Evolutionary conservation across 2,113 vertebrate genomes (phyloP), one percentile per base, ranked within the genome.

Genomic region (Hirundichthys speculiger): DNA sequence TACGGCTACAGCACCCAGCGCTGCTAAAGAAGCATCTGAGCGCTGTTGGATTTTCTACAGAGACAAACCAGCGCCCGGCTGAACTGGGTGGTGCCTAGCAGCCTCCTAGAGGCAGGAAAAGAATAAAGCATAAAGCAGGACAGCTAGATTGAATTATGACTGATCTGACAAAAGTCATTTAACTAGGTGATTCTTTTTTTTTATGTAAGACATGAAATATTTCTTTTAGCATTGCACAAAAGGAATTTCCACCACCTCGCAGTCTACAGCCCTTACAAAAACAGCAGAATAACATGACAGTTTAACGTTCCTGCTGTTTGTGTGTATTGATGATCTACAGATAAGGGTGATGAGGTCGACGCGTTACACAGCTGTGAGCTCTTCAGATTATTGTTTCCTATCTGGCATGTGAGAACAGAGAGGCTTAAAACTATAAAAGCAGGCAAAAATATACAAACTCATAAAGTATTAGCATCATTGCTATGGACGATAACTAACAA

Each of bases 61-160:
- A 80, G 50, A 64, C 47, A 30, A 61, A 46, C 43, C 52, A 11
- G 56, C 34, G 51, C 45, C 38, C n/a, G 14, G 41, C 42, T 30
- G 38, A 64, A 22, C 6, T 7, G 34, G 19, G 53, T 40, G 66
- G 62, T 24, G 46, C 60, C 68, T 73, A 25, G 7, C 59, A 54
- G 50, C 40, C 66, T 52, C 52, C 3, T 24, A 18, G 30, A 40
- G 57, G 46, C 19, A 14, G 8, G 45, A 55, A 22, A 48, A 54
- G 45, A 73, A 86, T 75, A 73, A 40, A 65, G 74, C 81, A 62
- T 69, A 69, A 56, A 65, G 74, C 12, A 1, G 56, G 39, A 41
- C 61, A 49, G 51, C 11, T 34, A 69, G 62, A 80, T 75, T 59
- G 7, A 75, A 75, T 85, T 63, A 75, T 75, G 2, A 50, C 57